Conservation (phyloP, 2,113 vertebrate species). For the Sisor rabdophorus region DNA sequence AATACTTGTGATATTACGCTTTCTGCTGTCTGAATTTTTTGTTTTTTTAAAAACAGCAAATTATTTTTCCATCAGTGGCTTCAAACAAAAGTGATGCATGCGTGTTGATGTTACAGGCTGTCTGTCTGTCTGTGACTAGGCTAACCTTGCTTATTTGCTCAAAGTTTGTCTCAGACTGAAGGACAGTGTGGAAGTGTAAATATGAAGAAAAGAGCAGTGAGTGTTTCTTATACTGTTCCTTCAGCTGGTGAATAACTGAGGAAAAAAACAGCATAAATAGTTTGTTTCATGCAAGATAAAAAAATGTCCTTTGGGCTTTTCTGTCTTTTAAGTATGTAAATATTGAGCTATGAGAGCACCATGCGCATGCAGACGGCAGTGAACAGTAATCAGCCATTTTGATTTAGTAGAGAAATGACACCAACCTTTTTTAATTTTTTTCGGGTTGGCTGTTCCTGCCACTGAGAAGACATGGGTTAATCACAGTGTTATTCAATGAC, state of each 20-base stretch:
- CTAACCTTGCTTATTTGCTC: background rate
- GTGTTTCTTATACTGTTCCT: background rate
- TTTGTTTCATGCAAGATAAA: too few species aligned
- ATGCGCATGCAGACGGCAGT: constrained; percentile 17
- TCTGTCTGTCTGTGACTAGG: constrained; percentile 1
- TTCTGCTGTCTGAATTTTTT: too few species aligned
- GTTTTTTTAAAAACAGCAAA: too few species aligned
- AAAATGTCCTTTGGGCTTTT: background rate
- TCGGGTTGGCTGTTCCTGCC: constrained; percentile 34
- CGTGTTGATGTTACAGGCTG: background rate
- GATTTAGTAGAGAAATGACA: constrained; percentile 32
- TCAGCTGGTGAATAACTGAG: background rate
- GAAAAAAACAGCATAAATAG: background rate
- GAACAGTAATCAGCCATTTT: background rate
- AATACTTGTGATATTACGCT: too few species aligned
- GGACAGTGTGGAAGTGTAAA: background rate
- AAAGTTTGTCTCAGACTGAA: background rate
- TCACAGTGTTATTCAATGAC: constrained; percentile 9
- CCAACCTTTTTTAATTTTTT: constrained; percentile 65
- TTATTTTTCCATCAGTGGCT: background rate
- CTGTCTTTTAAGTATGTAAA: background rate
- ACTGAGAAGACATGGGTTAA: constrained; percentile 53
- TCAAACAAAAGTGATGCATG: background rate
- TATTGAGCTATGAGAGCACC: background rate
- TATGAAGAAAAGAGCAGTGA: background rate